Evolutionary conservation across 2,888 invertebrate genomes (phyloP).

Genomic region (Baronia brevicornis): DNA sequence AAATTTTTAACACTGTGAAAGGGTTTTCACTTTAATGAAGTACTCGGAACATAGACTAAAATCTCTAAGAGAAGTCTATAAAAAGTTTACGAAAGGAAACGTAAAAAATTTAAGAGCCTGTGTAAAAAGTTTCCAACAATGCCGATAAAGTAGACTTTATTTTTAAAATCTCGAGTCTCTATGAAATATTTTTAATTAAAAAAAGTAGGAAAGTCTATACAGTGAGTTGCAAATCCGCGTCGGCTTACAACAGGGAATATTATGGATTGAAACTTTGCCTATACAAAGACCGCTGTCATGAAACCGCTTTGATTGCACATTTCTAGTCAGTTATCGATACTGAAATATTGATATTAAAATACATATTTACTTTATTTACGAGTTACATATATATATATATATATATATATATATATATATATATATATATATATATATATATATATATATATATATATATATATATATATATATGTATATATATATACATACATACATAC

Average conservation of each 20-base stretch:
- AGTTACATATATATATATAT: no score
- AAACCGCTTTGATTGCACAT: conserved; percentile 22
- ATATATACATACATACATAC: no score
- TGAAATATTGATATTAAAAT: neutral
- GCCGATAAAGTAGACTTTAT: conserved; percentile 31
- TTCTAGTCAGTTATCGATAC: conserved; percentile 4
- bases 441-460: no score
- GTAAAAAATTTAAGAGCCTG: conserved; percentile 14
- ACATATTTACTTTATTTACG: no score
- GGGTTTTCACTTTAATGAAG: conserved; percentile 7
- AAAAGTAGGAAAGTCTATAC: conserved; percentile 44
- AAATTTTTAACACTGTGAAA: conserved; percentile 11
- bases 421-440: no score
- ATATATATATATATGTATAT: no score
- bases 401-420: no score
- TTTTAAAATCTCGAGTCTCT: conserved; percentile 38
- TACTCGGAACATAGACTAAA: conserved; percentile 3
- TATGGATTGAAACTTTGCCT: conserved; percentile 50
- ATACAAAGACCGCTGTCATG: conserved; percentile 52
- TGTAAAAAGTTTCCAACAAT: conserved; percentile 16
- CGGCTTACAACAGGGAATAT: conserved; percentile 43
- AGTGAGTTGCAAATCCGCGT: conserved; percentile 67
- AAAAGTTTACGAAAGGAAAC: conserved; percentile 15
- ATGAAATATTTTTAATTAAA: conserved; percentile 67
- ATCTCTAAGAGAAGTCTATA: conserved; percentile 17